Base-by-base conservation (phyloP, 2,888 invertebrate species). In the Eurytoma adleriae region DNA sequence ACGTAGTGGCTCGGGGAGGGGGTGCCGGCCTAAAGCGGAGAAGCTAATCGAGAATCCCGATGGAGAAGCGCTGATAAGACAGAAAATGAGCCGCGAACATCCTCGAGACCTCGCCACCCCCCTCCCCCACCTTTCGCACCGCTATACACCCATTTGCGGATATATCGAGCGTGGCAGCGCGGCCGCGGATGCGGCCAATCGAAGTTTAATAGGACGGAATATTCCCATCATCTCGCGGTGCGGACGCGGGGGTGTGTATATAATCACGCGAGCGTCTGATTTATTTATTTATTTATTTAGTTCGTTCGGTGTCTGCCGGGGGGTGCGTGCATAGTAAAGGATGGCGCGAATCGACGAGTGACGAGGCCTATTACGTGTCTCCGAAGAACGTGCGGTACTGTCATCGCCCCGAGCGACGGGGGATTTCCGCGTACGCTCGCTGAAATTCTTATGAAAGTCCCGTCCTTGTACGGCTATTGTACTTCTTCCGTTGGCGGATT, bases 11-110 rank as follows among this genome's bases (percentile, higher is more conserved):
- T 40, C 40, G 24, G 40, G 40, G 40, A 40, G 10, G 40, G 40
- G 40, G 7, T 16, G 54, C 54, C 54, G 1, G n/a, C 54, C 16
- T 48, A 64, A 64, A 64, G 48, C 56, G 71, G 54, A 13, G 75
- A 75, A 62, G 72, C 40, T 80, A 82, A 82, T 80, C 74, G 82
- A 83, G 64, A 30, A 71, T 57, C 66, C 24, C 80, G 79, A 82
- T 81, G 69, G 20, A 79, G 69, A 82, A 76, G 70, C 52, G 83
- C 82, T 84, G 82, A 82, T 81, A 83, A 81, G 76, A 80, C 81
- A 75, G 64, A 79, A 83, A 81, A 81, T 64, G 76, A 78, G 70
- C 14, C 73, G 59, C 70, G 64, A 80, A 69, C 67, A 79, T 70
- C 72, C 70, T 70, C 64, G 56, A 75, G 24, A 62, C 62, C 61